Percentiles rank a stretch among this genome's conserved stretches.
phyloP scores from a whole-genome alignment of 2,888 invertebrate species.

The Anorthoa munda region DNA sequence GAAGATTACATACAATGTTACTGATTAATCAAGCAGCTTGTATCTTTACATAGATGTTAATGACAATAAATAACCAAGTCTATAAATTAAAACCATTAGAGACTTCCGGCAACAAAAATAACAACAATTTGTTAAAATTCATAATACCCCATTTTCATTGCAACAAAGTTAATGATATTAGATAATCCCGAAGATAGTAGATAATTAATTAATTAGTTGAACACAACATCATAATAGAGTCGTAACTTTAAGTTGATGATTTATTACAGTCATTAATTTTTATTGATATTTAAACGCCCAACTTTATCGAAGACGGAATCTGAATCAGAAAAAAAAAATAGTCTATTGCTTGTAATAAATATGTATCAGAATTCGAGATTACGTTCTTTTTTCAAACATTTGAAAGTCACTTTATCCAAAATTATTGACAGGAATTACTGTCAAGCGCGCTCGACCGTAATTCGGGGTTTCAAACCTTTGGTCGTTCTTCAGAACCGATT shows the following conservation, averaged over 20 bases:
- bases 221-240: slow-evolving; percentile 54
- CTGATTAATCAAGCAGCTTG: background rate
- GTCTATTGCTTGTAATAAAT: slow-evolving; percentile 1
- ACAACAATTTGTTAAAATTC: slow-evolving; percentile 52
- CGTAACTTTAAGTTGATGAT: slow-evolving; percentile 53
- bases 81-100: slow-evolving; percentile 44
- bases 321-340: slow-evolving; percentile 9
- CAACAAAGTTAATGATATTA: slow-evolving; percentile 36
- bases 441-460: slow-evolving; percentile 12
- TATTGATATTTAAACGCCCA: slow-evolving; percentile 54
- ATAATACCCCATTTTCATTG: slow-evolving; percentile 36
- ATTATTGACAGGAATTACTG: slow-evolving; percentile 17
- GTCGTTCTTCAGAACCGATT: slow-evolving; percentile 60
- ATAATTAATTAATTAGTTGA: slow-evolving; percentile 53
- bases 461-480: slow-evolving; percentile 29
- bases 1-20: slow-evolving; percentile 25
- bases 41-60: slow-evolving; percentile 6
- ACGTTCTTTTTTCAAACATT: background rate
- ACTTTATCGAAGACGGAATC: slow-evolving; percentile 28
- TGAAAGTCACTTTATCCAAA: background rate
- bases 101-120: slow-evolving; percentile 29
- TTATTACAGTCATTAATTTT: slow-evolving; percentile 48
- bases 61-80: slow-evolving; percentile 3
- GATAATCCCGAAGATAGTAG: slow-evolving; percentile 41
- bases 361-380: background rate